These are phyloP conservation scores for Erinaceus europaeus DNA, from an alignment of 2,113 vertebrate species.

Conservation along the genomic window DNA sequence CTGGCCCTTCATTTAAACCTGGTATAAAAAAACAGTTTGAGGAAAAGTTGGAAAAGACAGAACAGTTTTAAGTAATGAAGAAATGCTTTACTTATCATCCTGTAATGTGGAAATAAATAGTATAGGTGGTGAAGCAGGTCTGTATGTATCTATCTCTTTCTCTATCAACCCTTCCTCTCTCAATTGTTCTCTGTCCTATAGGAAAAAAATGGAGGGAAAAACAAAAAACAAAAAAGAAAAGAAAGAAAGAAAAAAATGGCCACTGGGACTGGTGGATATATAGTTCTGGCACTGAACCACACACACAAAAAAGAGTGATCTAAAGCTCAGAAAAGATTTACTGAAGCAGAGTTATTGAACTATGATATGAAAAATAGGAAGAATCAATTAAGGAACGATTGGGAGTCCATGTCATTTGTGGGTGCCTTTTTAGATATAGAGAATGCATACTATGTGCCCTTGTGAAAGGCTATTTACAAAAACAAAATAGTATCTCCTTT, in stretches of 20 bases:
- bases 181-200: too few species aligned
- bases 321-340: background rate
- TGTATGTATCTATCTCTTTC: too few species aligned
- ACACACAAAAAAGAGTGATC: background rate
- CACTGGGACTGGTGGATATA: background rate
- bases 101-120: too few species aligned
- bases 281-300: too few species aligned
- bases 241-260: background rate
- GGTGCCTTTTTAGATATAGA: background rate
- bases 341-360: background rate
- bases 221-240: background rate
- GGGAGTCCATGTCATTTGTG: background rate
- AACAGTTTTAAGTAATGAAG: too few species aligned
- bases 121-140: too few species aligned
- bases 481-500: background rate
- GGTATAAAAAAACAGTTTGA: too few species aligned
- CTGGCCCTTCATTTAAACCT: too few species aligned
- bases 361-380: slow-evolving; percentile 1
- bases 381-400: background rate
- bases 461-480: background rate
- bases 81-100: too few species aligned
- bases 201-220: background rate
- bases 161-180: too few species aligned
- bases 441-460: background rate
- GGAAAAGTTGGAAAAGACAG: too few species aligned